Evolutionary conservation across 2,888 invertebrate genomes (phyloP).

Genomic region (Amphipyra berbera): DNA sequence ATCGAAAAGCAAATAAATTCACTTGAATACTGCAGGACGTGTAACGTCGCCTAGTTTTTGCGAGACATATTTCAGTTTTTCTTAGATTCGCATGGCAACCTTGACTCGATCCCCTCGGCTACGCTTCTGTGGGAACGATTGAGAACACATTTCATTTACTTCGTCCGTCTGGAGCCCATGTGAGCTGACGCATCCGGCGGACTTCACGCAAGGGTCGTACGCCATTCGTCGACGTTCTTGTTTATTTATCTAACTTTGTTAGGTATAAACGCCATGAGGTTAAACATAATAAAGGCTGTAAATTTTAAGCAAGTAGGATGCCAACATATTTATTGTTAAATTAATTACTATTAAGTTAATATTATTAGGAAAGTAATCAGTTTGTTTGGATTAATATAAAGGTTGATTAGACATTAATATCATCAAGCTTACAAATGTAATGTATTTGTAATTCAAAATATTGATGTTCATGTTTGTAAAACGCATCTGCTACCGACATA

Average conservation of each 20-base stretch:
- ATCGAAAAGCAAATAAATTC: slow-evolving; percentile 76
- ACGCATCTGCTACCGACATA: no score
- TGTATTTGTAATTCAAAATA: no score
- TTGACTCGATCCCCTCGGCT: slow-evolving; percentile 82
- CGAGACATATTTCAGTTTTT: slow-evolving; percentile 77
- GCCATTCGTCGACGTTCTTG: slow-evolving; percentile 66
- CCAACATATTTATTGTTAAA: no score
- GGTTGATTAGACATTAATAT: no score
- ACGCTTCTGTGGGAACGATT: slow-evolving; percentile 85
- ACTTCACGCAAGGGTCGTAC: slow-evolving; percentile 70
- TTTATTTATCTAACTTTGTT: slow-evolving; percentile 76
- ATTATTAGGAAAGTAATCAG: no score
- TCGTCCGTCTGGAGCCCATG: slow-evolving; percentile 85
- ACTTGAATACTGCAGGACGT: slow-evolving; percentile 75
- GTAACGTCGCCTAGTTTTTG: slow-evolving; percentile 79
- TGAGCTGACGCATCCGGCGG: slow-evolving; percentile 85
- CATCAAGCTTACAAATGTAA: no score
- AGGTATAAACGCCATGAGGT: slow-evolving; percentile 63
- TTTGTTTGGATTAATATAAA: no score
- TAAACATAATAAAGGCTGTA: slow-evolving; percentile 43
- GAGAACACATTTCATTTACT: slow-evolving; percentile 79
- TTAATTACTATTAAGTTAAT: no score
- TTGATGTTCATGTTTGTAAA: no score
- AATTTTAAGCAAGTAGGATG: no score
- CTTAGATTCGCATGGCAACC: slow-evolving; percentile 83